Conservation (phyloP, 2,113 vertebrate species). For the Pygoscelis adeliae region DNA sequence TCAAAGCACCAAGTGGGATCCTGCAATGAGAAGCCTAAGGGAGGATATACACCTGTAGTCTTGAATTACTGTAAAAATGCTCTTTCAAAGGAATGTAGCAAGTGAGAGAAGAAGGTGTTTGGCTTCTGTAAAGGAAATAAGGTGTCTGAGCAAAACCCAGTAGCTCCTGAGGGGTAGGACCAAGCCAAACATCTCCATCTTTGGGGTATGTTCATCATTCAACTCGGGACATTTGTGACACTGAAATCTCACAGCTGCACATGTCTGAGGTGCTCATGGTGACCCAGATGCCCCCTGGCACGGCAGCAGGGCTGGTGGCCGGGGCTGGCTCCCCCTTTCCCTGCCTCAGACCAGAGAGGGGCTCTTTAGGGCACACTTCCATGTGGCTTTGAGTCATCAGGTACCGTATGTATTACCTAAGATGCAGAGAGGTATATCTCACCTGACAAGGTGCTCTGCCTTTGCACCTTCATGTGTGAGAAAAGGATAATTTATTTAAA, state of each 20-base stretch:
- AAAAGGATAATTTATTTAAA: conserved; percentile 68
- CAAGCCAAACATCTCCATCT: not conserved
- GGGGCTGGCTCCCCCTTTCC: not conserved
- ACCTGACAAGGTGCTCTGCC: not conserved
- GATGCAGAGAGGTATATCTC: not conserved
- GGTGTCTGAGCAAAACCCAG: not conserved
- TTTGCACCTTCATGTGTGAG: not conserved
- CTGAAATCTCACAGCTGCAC: not conserved
- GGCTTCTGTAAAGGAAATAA: not conserved
- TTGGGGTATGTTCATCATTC: not conserved
- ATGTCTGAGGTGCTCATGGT: rapidly evolving
- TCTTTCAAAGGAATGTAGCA: not conserved
- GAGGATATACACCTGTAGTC: not conserved
- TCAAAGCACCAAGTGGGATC: not conserved
- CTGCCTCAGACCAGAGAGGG: not conserved
- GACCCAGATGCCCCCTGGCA: not conserved
- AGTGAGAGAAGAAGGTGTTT: not conserved
- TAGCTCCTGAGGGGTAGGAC: not conserved
- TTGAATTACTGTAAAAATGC: not conserved
- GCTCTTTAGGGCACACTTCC: not conserved
- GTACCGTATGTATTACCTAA: not conserved
- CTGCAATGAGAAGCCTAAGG: not conserved
- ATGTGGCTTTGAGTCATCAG: not conserved
- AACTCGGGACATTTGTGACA: rapidly evolving
- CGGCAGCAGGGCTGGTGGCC: not conserved